A percentile compares a stretch with the other conserved stretches of the same genome.
phyloP scores from a whole-genome alignment of 2,113 vertebrate genomes.

The Marmota flaviventris region DNA sequence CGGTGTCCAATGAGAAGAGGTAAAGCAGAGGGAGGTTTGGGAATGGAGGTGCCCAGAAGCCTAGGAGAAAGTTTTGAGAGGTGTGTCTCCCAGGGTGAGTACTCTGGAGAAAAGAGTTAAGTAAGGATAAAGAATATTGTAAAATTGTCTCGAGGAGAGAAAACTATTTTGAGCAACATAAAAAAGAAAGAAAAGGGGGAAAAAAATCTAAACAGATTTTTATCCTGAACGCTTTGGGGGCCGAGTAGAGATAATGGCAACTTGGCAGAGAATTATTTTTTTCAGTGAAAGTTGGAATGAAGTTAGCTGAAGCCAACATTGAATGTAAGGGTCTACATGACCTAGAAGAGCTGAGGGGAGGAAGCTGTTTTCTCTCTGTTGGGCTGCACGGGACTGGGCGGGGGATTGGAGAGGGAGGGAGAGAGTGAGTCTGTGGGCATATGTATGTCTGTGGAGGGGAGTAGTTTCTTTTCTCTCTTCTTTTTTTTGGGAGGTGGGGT shows the following conservation, averaged over 20 bases:
- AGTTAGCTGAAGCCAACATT: neutral
- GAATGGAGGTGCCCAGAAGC: neutral
- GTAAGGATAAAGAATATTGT: neutral
- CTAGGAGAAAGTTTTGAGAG: neutral
- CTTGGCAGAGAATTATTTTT: neutral
- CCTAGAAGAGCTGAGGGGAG: slow-evolving; percentile 29
- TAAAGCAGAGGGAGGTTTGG: neutral
- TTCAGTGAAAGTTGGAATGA: slow-evolving; percentile 58
- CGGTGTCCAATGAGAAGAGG: neutral
- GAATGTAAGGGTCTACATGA: slow-evolving; percentile 67
- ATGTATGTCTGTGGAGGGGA: neutral
- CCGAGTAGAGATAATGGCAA: neutral
- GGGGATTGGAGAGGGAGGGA: neutral
- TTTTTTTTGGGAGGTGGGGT: neutral
- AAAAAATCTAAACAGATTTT: slow-evolving; percentile 34
- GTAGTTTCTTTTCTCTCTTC: too few relatives aligned
- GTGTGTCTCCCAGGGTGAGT: neutral
- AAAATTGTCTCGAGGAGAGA: neutral
- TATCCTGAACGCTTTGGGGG: neutral
- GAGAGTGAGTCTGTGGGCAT: neutral
- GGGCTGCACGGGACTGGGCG: neutral
- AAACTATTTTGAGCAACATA: neutral
- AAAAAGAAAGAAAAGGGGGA: neutral
- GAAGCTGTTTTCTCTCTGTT: neutral
- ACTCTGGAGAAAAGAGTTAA: neutral